Base-by-base conservation (phyloP, 1,140 invertebrate genomes). In the Calliopsis andreniformis region DNA sequence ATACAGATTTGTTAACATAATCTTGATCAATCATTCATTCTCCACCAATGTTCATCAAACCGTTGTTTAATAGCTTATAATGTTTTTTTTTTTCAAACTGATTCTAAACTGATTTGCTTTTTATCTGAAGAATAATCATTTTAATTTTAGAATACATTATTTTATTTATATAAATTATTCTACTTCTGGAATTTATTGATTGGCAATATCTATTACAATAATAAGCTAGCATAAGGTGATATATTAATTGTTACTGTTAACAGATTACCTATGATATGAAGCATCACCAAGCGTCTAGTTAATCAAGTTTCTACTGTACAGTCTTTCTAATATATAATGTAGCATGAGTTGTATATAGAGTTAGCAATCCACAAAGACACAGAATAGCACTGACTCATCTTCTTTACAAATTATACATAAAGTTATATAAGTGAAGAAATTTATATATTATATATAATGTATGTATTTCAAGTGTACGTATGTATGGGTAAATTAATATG, bases 351-450 rank as follows among this genome's bases (percentile, higher is more conserved):
- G 80, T 84, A 83, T 20, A 83, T 78, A 80, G 53, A 42, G 61
- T 39, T 70, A 32, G 69, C 55, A 53, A 25, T 66, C 51, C 71
- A 63, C 28, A 42, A 78, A 69, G 51, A 80, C 45, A 83, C 76
- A 76, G 73, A 70, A 67, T 45, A 39, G 51, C 56, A 69, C 80
- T 84, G 77, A 68, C 67, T 55, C 18, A 66, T 55, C 35, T 51
- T 68, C 59, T 76, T 45, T 45, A 53, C 75, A 76, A 76, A 85
- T 86, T 87, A 89, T 87, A 87, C 79, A 88, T 87, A 83, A 78
- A 84, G 39, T 53, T 78, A 70, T 76, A 80, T 59, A 85, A 64
- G 80, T 79, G 80, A 23, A 80, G 47, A 63, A 64, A 71, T 53
- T 12, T 62, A 68, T 51, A 61, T 67, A 77, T 55, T 82, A 78